A percentile compares a stretch with the other conserved stretches of the same genome.
Conservation (phyloP, 1,140 invertebrate species). For the Megalonaias nervosa region DNA sequence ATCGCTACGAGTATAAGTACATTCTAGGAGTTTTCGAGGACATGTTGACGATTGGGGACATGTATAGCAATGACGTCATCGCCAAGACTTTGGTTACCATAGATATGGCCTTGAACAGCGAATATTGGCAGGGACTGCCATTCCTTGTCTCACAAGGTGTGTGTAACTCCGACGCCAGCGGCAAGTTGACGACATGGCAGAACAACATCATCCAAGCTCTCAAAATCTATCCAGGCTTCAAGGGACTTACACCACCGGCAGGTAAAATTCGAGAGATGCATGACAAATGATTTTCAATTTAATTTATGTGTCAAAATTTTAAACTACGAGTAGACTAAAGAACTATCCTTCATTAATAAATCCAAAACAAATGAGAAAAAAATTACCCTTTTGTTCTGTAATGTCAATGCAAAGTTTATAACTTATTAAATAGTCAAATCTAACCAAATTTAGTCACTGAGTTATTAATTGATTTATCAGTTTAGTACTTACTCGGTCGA, state of each 20-base stretch:
- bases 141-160: constrained; percentile 5
- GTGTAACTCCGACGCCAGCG: constrained; percentile 19
- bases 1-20: constrained; percentile 30
- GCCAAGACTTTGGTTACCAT: constrained; percentile 36
- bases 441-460: too few species aligned
- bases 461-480: too few species aligned
- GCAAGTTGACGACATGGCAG: constrained; percentile 28
- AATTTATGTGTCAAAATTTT: too few species aligned
- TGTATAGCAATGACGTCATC: constrained; percentile 39
- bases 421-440: too few species aligned
- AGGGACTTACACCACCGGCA: constrained; percentile 4
- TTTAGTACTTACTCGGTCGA: too few species aligned
- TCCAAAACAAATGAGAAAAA: too few species aligned
- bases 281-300: too few species aligned
- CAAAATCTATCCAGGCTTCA: constrained; percentile 15
- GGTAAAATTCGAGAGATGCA: not conserved
- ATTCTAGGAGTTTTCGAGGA: constrained; percentile 37
- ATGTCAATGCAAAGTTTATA: too few species aligned
- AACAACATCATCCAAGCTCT: constrained; percentile 18
- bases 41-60: constrained; percentile 33
- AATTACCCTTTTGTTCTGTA: too few species aligned
- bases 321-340: too few species aligned
- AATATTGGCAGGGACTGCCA: constrained; percentile 34
- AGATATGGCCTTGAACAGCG: constrained; percentile 27
- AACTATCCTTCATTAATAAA: too few species aligned